Base-by-base conservation (phyloP, 1,140 invertebrate genomes). In the Zaprionus davidi region DNA sequence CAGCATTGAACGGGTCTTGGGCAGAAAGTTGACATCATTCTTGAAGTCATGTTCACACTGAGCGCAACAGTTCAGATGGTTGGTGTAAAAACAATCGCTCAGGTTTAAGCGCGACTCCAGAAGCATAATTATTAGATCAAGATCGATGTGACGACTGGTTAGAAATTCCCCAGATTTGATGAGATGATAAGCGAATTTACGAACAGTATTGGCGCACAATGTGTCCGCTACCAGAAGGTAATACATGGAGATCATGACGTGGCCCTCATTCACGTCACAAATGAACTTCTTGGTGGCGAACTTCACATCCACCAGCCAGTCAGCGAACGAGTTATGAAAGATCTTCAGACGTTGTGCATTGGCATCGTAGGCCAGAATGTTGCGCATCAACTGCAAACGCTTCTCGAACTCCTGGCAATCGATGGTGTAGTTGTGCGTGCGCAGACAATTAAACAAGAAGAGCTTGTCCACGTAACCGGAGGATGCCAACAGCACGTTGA, bases 251-350 rank as follows among this genome's bases (percentile, higher is more conserved):
- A 99, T 94, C 94, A 98, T 97, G 3, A 96, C 96, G 92, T 99
- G 98, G 1, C 98, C 98, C 85, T 98, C 97, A 41, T 95, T 94
- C 1, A 97, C 96, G 70, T 96, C 96, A 91, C 98, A 99, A 49
- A 99, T 93, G 92, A 98, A 99, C 82, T 98, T 97, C 78, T 98
- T 97, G 12, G 98, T 99, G 91, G 98, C 99, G 86, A 99, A 98
- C 93, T 99, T 99, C 0, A 99, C 98, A 93, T 99, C 98, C 24
- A 98, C 93, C 49, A 99, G 93, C 98, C 98, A 99, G 86, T 98
- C 97, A 9, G 97, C 96, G 92, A 99, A 99, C 70, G 97, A 98
- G 87, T 97, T 96, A 92, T 98, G 97, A 92, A 98, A 97, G 3
- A 98, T 93, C 77, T 96, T 95, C 64, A 97, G 93, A 26, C 95